Percentiles rank a stretch among this genome's conserved stretches.
These are phyloP conservation scores for Taurulus bubalis DNA, from an alignment of 2,113 vertebrate genomes.

Conservation along the genomic window DNA sequence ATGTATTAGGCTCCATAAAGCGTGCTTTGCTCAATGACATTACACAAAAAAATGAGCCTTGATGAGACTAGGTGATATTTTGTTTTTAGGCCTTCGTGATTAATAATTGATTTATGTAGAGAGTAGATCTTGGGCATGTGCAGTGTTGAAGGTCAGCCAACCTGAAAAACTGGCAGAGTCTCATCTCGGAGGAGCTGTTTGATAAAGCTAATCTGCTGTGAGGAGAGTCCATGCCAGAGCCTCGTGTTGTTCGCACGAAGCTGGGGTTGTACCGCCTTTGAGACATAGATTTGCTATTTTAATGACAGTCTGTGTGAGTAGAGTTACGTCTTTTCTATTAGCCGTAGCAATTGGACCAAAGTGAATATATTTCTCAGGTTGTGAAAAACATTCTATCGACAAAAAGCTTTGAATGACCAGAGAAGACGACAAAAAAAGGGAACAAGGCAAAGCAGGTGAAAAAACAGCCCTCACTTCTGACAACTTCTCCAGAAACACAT, in stretches of 20 bases:
- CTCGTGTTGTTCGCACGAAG: not conserved
- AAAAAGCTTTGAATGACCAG: not conserved
- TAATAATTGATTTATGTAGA: slow-evolving; percentile 60
- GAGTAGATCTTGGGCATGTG: slow-evolving; percentile 42
- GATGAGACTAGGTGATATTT: slow-evolving; percentile 31
- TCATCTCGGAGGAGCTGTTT: slow-evolving; percentile 32
- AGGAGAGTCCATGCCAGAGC: slow-evolving; percentile 4
- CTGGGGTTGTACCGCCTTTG: slow-evolving; percentile 8
- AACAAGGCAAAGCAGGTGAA: not conserved
- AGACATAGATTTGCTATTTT: slow-evolving; percentile 25
- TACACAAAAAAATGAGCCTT: slow-evolving; percentile 31
- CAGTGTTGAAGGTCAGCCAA: slow-evolving; percentile 54
- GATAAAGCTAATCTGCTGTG: slow-evolving; percentile 24
- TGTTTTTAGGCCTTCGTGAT: slow-evolving; percentile 39
- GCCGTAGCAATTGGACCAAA: not conserved
- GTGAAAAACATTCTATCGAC: not conserved
- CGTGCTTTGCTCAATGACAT: slow-evolving; percentile 31
- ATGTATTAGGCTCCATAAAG: slow-evolving; percentile 30
- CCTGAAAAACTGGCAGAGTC: slow-evolving; percentile 30
- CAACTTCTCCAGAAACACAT: slow-evolving; percentile 3
- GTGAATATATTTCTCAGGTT: not conserved
- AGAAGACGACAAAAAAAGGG: not conserved
- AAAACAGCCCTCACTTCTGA: slow-evolving; percentile 1
- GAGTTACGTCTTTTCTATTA: not conserved
- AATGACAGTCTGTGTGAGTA: not conserved